Evolutionary conservation across 2,113 vertebrate genomes (phyloP).

Genomic region (Charina bottae): DNA sequence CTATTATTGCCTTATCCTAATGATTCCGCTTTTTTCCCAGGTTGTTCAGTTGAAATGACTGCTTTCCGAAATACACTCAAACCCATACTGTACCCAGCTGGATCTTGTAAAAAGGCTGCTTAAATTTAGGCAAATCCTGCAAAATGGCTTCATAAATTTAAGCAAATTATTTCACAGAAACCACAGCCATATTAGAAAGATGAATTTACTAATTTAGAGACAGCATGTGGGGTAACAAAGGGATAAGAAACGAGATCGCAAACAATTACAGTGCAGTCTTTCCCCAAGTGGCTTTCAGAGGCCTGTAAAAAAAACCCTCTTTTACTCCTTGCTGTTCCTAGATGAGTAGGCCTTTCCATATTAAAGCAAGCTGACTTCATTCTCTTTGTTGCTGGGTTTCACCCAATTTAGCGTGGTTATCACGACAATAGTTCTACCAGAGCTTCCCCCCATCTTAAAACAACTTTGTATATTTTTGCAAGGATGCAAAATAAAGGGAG

Average conservation of each 20-base stretch:
- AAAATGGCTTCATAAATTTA: background rate
- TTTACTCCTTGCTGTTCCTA: background rate
- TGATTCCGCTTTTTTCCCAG: background rate
- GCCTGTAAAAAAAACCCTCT: background rate
- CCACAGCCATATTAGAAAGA: background rate
- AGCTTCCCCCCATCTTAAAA: background rate
- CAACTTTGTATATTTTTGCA: background rate
- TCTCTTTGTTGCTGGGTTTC: background rate
- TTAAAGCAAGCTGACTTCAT: background rate
- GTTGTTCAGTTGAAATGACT: background rate
- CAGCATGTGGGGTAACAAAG: background rate
- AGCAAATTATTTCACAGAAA: background rate
- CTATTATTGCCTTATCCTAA: background rate
- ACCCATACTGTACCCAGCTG: background rate
- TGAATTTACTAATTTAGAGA: background rate
- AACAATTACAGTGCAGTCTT: background rate
- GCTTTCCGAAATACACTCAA: background rate
- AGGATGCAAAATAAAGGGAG: background rate
- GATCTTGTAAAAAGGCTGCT: background rate
- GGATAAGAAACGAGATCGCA: background rate
- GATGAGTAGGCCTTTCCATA: conserved; percentile 10
- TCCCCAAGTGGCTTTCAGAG: background rate
- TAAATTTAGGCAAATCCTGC: background rate
- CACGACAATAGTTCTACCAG: background rate
- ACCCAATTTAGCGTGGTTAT: background rate